Percentiles rank a stretch among this genome's conserved stretches.
These are phyloP conservation scores for Himalopsyche japonica DNA, from an alignment of 2,888 invertebrate species.

Conservation along the genomic window DNA sequence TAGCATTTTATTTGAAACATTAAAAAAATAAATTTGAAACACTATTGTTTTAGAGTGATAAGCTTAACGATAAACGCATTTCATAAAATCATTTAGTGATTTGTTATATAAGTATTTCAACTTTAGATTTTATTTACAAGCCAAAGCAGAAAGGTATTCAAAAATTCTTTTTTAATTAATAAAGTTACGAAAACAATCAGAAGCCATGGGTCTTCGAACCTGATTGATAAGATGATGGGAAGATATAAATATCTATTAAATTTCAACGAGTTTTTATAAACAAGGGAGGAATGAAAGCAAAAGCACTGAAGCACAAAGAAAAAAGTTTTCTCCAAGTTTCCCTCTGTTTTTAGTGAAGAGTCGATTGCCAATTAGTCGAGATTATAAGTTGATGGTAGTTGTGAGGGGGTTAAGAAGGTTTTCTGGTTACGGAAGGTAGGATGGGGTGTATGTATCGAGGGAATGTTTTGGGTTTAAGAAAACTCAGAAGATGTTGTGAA, in stretches of 20 bases:
- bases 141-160: neutral
- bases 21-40: too few relatives aligned
- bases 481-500: neutral
- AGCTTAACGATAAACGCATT: too few relatives aligned
- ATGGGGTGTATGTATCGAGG: neutral
- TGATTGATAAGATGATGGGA: neutral
- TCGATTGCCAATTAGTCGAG: constrained; percentile 35
- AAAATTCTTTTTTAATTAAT: neutral
- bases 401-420: neutral
- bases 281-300: neutral
- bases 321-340: neutral
- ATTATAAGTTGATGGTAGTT: constrained; percentile 28
- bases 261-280: neutral
- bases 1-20: too few relatives aligned
- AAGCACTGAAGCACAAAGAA: neutral
- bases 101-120: neutral
- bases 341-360: constrained; percentile 19
- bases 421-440: neutral
- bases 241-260: neutral
- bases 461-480: neutral
- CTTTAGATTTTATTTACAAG: neutral
- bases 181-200: neutral
- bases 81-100: too few relatives aligned
- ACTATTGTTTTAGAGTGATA: too few relatives aligned
- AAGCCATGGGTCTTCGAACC: neutral